Percentiles rank a stretch among this genome's conserved stretches.
Conservation (phyloP, 2,113 vertebrate species). For the Sinocyclocheilus grahami region DNA sequence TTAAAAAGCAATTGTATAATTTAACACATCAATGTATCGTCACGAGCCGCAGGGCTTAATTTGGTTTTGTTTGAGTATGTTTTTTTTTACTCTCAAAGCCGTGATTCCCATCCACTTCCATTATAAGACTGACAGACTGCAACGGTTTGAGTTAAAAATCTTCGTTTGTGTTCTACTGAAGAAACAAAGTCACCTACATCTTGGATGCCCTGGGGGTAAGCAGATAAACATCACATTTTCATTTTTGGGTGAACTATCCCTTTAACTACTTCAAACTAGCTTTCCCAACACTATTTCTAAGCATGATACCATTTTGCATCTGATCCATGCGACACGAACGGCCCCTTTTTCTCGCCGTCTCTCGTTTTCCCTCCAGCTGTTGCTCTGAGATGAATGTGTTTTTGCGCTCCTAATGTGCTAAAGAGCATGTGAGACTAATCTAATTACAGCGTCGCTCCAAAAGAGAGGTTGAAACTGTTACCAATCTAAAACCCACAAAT, state of each 20-base stretch:
- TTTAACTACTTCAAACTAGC: not conserved
- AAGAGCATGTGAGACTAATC: conserved; percentile 78
- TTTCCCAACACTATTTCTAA: not conserved
- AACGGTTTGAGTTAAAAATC: too few species aligned
- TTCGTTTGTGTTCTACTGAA: too few species aligned
- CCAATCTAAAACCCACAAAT: conserved; percentile 10
- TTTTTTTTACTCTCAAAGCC: too few species aligned
- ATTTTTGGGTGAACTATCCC: too few species aligned
- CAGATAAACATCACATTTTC: too few species aligned
- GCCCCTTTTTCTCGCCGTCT: conserved; percentile 62
- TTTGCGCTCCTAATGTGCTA: conserved; percentile 73
- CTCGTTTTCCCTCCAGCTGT: conserved; percentile 57
- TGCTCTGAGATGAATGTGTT: conserved; percentile 69
- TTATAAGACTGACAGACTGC: too few species aligned
- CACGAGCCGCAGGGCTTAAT: too few species aligned
- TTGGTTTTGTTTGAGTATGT: too few species aligned
- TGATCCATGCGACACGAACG: conserved; percentile 62
- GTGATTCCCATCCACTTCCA: too few species aligned
- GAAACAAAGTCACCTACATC: too few species aligned
- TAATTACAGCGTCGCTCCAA: conserved; percentile 79
- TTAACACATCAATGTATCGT: not conserved
- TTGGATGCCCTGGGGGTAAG: too few species aligned
- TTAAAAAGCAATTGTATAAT: not conserved
- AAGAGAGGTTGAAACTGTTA: not conserved
- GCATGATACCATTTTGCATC: conserved; percentile 41